Evolutionary conservation across 2,888 invertebrate species (phyloP), one percentile per base, ranked within the genome.

Genomic region (Punctoribates punctum): DNA sequence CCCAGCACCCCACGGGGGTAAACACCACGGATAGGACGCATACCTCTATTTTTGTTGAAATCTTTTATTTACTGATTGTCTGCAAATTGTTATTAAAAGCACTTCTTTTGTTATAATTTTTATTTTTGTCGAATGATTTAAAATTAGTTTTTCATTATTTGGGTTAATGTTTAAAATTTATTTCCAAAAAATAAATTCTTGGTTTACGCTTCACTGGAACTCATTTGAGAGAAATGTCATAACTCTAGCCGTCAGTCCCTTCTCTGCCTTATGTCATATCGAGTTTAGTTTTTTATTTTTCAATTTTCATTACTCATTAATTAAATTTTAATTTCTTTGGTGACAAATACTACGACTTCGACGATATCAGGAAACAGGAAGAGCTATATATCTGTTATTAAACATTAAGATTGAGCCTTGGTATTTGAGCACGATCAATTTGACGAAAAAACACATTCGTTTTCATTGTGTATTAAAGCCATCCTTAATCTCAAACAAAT

Each of bases 1-100:
- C 38, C 75, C 75, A 9, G 57, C 74, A 6, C 74, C 74, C 5
- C 73, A 73, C 17, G 51, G 73, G 0, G 73, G 73, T 8, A 20
- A 73, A n/a, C 57, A 51, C 57, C n/a, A 73, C 29, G n/a, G 65
- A 20, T 67, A 67, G 11, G 23, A 20, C 15, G 13, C n/a, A 20
- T 34, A 20, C 17, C 6, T 51, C 51, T 51, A n/a, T 51, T 8
- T 51, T 51, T 51, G 15, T 34, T 34, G 4, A 34, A 34, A 34
- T 4, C n/a, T 54, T n/a, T 20, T 20, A 4, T 20, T 23, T 20
- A 1, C 23, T 20, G 20, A 42, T 42, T 42, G 42, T 42, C 13
- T 1, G 11, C 42, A 42, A 42, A 42, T n/a, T 42, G 34, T 11
- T 42, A 42, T 13, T 9, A 42, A 42, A 42, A 42, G 6, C 11